Evolutionary conservation across 2,113 vertebrate genomes (phyloP), one percentile per base, ranked within the genome.

Genomic region (Copsychus sechellarum): DNA sequence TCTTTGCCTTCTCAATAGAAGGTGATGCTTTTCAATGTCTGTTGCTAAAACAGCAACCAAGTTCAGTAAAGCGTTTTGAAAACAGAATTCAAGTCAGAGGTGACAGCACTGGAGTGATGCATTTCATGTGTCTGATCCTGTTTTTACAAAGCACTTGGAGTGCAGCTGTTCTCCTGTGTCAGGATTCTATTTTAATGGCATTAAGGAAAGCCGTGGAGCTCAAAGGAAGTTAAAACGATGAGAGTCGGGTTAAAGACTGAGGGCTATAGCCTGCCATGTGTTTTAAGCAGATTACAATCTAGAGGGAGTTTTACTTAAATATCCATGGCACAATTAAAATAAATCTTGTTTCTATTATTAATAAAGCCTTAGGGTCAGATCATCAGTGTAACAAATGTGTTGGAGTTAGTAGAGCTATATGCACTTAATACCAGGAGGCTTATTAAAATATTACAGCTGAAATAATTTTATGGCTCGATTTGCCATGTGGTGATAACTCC

Each of bases 321-420:
- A 95, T 96, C 94, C 93, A 76, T 93, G 90, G 90, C 94, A 96
- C 95, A 96, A 94, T 96, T 97, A 95, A 92, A 96, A 88, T 81
- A 53, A 90, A 86, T 92, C 90, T 94, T 81, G 79, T 72, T 94
- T 95, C 94, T 95, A 95, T 95, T 96, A 90, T 96, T 96, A 96
- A 96, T 84, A 90, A 92, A 86, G 93, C 93, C 76, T 84, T 86
- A 81, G 80, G 90, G 92, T 95, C 92, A 83, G 51, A 86, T 90
- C 87, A 84, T 89, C 85, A 65, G 76, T 74, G 79, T 80, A 74
- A 76, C 64, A 65, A 95, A 90, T 69, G 53, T 48, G 50, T 60
- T 64, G 47, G 87, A 90, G 67, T 74, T 73, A 86, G 54, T 70
- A 31, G 56, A 88, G 79, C 62, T 93, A 31, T 73, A 48, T 82